Conservation (phyloP, 2,888 invertebrate genomes). For the Eupithecia dodoneata region DNA sequence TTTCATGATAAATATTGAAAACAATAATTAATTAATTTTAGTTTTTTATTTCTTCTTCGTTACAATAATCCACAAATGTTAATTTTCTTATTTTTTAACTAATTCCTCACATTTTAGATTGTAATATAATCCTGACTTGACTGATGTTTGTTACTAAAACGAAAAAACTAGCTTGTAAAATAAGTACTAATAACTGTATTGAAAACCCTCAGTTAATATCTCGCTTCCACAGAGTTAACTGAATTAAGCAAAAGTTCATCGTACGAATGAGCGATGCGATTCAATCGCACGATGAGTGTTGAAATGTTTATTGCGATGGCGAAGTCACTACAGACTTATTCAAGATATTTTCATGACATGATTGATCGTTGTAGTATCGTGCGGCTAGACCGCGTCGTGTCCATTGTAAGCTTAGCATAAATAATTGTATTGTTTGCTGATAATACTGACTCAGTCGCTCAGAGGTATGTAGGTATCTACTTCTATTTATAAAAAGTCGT, state of each 20-base stretch:
- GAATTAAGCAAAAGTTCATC: background rate
- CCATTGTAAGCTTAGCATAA: background rate
- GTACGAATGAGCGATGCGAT: background rate
- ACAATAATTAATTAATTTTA: no score
- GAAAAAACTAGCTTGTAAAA: no score
- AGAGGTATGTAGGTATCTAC: background rate
- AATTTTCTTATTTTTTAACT: no score
- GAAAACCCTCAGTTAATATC: no score
- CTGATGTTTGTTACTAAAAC: no score
- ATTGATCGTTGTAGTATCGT: background rate
- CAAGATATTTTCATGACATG: background rate
- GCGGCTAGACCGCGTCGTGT: background rate
- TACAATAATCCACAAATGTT: no score
- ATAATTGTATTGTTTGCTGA: background rate
- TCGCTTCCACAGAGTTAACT: background rate
- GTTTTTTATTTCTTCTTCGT: no score
- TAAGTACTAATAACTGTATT: no score
- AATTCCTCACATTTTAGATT: no score
- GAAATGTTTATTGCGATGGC: background rate
- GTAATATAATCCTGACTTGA: no score
- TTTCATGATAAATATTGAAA: no score
- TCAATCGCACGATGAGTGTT: background rate
- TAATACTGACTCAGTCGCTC: background rate
- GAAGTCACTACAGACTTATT: background rate
- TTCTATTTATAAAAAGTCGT: background rate